Evolutionary conservation across 2,113 vertebrate species (phyloP), one percentile per base, ranked within the genome.

Genomic region (Vireo altiloquus): DNA sequence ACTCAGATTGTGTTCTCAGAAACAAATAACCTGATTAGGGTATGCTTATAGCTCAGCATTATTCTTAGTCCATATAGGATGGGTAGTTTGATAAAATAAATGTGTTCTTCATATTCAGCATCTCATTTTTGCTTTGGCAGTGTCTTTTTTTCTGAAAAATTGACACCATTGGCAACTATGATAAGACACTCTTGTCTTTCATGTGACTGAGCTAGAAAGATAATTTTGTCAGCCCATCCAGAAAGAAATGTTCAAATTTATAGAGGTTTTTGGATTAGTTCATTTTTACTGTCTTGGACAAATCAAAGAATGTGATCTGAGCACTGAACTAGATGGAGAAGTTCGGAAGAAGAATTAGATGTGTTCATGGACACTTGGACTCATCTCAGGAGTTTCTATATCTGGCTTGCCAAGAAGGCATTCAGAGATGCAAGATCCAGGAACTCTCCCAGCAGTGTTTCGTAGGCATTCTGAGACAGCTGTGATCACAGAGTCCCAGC

Each of bases 1-100:
- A 68, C 6, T 72, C 28, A 77, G 4, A 50, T 30, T 1, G 0
- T 46, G 13, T 64, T 69, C 54, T 64, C 35, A 78, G 27, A 88
- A 84, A 11, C 14, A 69, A 66, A 15, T 23, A 71, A 21, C 2
- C 8, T 27, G 3, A 53, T 54, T 59, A 81, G 20, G 7, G 4
- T 59, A 13, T 54, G 16, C 10, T 52, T 91, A 9, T 18, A 84
- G 49, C 27, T 85, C 64, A 50, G 18, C 31, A 80, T 77, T 50
- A 33, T 53, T 87, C 30, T 77, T 59, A 30, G 33, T 64, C 27
- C 0, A 0, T 27, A 4, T 10, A n/a, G 40, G 31, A 59, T 37
- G 23, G 18, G 57, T 25, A 72, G 19, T 40, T 90, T 77, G 13
- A 24, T 52, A 15, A 89, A 92, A 61, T 18, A 71, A 44, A 49